phyloP scores from a whole-genome alignment of 1,140 invertebrate species.

The Holotrichia oblita region DNA sequence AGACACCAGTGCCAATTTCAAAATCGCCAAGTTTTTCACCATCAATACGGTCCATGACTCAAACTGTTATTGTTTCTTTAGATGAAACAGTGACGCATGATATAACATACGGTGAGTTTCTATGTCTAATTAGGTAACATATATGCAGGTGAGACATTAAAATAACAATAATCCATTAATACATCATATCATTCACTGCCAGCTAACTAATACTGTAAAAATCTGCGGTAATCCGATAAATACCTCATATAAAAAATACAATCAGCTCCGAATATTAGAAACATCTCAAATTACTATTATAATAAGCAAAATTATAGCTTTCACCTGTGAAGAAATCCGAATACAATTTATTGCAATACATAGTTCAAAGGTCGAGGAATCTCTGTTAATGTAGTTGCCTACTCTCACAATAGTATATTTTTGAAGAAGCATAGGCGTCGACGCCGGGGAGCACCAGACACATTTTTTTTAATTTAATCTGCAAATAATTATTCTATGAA shows the following conservation, averaged over 20 bases:
- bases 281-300: too few species aligned
- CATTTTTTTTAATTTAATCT: not conserved
- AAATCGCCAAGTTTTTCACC: conserved; percentile 57
- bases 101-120: conserved; percentile 67
- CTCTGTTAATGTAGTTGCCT: not conserved
- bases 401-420: not conserved
- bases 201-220: not conserved
- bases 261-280: too few species aligned
- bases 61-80: conserved; percentile 60
- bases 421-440: not conserved
- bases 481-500: too few species aligned
- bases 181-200: not conserved
- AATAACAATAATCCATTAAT: not conserved
- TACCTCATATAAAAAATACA: too few species aligned
- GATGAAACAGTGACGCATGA: conserved; percentile 67
- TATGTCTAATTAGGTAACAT: conserved; percentile 10
- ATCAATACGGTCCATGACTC: conserved; percentile 58
- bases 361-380: conserved; percentile 16
- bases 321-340: not conserved
- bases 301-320: not conserved
- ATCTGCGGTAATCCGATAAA: too few species aligned
- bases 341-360: not conserved
- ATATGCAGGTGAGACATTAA: not conserved
- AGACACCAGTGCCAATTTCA: conserved; percentile 59
- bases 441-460: not conserved